phyloP scores from a whole-genome alignment of 2,888 invertebrate genomes.

The Metellina segmentata region DNA sequence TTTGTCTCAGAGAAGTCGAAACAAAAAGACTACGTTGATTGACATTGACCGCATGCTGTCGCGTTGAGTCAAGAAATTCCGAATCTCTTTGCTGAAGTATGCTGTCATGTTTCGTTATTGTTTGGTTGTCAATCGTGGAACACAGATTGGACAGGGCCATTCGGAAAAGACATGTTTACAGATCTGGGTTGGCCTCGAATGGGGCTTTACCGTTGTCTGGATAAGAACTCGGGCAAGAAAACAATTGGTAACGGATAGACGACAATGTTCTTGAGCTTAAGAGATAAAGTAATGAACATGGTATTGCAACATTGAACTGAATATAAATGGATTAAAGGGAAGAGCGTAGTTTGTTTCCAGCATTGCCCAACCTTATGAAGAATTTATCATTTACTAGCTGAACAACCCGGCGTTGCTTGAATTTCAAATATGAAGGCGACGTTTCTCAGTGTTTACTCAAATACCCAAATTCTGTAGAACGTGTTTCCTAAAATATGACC shows the following conservation, averaged over 20 bases:
- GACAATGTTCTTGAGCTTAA: not conserved
- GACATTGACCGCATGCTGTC: not conserved
- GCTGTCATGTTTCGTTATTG: not conserved
- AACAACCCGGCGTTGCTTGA: too few relatives aligned
- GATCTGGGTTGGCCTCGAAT: not conserved
- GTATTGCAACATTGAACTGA: too few relatives aligned
- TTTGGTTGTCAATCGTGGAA: not conserved
- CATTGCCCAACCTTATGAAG: too few relatives aligned
- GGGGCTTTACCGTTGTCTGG: not conserved
- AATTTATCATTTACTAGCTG: too few relatives aligned
- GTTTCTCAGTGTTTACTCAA: too few relatives aligned
- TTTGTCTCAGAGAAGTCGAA: not conserved
- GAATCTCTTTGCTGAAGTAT: not conserved
- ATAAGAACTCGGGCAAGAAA: not conserved
- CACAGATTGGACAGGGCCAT: not conserved
- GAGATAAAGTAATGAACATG: too few relatives aligned
- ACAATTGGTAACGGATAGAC: not conserved
- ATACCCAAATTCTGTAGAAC: too few relatives aligned
- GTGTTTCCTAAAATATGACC: too few relatives aligned
- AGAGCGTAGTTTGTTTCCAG: too few relatives aligned
- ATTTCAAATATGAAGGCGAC: too few relatives aligned
- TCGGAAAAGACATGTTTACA: not conserved
- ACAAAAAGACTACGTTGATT: not conserved
- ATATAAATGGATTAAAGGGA: too few relatives aligned
- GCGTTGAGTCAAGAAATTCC: not conserved